Conservation (phyloP, 2,113 vertebrate species). For the Coregonus clupeaformis region DNA sequence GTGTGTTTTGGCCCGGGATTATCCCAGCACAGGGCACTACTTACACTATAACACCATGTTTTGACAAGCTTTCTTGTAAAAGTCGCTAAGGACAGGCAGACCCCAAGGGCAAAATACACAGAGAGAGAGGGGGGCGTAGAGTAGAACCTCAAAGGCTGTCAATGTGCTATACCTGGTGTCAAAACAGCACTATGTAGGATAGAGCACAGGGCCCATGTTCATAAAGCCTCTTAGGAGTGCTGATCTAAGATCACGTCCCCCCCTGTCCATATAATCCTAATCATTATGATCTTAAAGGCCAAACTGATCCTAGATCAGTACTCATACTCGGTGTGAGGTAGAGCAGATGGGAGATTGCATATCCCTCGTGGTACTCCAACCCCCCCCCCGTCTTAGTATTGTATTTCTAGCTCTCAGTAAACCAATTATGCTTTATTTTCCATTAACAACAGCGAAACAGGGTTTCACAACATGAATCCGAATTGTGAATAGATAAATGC, state of each 20-base stretch:
- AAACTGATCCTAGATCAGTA: too few relatives aligned
- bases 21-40: conserved; percentile 34
- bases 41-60: conserved; percentile 43
- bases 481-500: conserved; percentile 58
- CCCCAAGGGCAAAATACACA: conserved; percentile 49
- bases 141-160: conserved; percentile 24
- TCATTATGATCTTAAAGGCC: too few relatives aligned
- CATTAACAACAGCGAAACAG: conserved; percentile 51
- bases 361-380: background rate
- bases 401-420: conserved; percentile 25
- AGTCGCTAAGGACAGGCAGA: conserved; percentile 47
- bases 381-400: background rate
- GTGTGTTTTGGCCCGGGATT: conserved; percentile 50
- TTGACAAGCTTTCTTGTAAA: conserved; percentile 51
- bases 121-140: conserved; percentile 30
- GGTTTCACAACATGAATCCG: conserved; percentile 65
- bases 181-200: conserved; percentile 11
- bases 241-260: too few relatives aligned
- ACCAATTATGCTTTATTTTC: conserved; percentile 62
- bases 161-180: conserved; percentile 27
- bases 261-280: too few relatives aligned
- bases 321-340: too few relatives aligned
- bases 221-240: too few relatives aligned
- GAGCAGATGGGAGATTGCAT: background rate
- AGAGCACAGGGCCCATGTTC: too few relatives aligned